Evolutionary conservation across 37 sponge, comb jelly and placozoan species (phyloP).

Genomic region (Diacarnus erythraeanus): DNA sequence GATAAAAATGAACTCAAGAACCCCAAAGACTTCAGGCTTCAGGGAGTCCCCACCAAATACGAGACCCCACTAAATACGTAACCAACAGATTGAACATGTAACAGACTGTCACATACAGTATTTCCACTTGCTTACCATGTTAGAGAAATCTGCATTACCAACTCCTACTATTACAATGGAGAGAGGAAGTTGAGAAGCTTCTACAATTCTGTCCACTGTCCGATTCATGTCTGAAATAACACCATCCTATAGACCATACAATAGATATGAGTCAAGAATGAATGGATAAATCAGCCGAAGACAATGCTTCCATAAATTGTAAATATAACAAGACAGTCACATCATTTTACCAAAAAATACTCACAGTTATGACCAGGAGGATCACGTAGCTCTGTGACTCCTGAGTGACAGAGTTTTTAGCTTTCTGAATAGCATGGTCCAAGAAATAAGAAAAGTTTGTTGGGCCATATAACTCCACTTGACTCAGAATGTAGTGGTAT

Average conservation of each 20-base stretch:
- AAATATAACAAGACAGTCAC: neutral
- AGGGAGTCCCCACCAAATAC: too few species aligned
- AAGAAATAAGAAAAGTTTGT: constrained; percentile 81
- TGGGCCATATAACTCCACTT: constrained; percentile 76
- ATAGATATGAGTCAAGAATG: neutral
- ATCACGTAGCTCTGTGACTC: constrained; percentile 70
- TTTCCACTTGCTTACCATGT: constrained; percentile 79
- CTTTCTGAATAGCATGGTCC: constrained; percentile 55
- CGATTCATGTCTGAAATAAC: constrained; percentile 83
- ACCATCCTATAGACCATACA: constrained; percentile 61
- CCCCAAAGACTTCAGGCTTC: too few species aligned
- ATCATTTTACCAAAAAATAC: neutral
- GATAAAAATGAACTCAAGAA: too few species aligned
- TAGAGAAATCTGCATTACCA: constrained; percentile 86
- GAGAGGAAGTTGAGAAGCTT: constrained; percentile 80
- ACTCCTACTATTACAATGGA: constrained; percentile 93
- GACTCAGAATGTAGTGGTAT: constrained; percentile 68
- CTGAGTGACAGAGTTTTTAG: constrained; percentile 36
- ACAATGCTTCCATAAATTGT: too few species aligned
- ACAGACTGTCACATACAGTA: neutral
- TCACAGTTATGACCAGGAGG: constrained; percentile 84
- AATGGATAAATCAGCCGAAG: too few species aligned
- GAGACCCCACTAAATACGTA: too few species aligned
- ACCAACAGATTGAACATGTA: too few species aligned
- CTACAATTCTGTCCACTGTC: constrained; percentile 83